Evolutionary conservation across 2,888 invertebrate genomes (phyloP), one percentile per base, ranked within the genome.

Genomic region (Amphipyra tragopoginis): DNA sequence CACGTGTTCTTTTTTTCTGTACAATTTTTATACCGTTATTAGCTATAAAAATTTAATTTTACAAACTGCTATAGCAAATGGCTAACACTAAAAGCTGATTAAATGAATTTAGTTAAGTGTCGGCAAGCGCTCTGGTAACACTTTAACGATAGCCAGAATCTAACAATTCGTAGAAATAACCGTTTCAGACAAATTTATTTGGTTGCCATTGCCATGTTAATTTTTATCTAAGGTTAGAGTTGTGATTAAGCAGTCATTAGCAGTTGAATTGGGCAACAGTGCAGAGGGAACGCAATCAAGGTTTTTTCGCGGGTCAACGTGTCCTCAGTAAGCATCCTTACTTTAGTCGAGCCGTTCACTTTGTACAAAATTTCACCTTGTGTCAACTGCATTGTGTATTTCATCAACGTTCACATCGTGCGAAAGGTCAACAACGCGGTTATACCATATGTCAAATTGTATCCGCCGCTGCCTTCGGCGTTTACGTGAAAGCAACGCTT

Each of bases 361-460:
- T 83, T 71, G 83, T 86, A 82, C 85, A 81, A 86, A 90, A 91
- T 90, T 91, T 92, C 88, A 91, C 92, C 92, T 92, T 92, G 92
- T 86, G 84, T 85, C 87, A 86, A 86, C 86, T 83, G 83, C 83
- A 85, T 83, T 86, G 86, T 85, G 81, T 86, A 82, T 86, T 86
- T 85, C 86, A 82, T 85, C 86, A 85, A 82, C 83, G 83, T 82
- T 82, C 81, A 80, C 81, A 77, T 72, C 77, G 82, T 77, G 77
- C 79, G 74, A 84, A 86, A 85, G 86, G 86, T 86, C 85, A 83
- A 81, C 83, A 80, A 72, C 67, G 78, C 71, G 64, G 65, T 80
- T 79, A 77, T 75, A 76, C 77, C 81, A 80, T 79, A 79, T 80
- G 80, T 80, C 78, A 79, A 72, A 69, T 63, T 43, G 67, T 77